Base-by-base conservation (phyloP, 92 coral and sea anemone genomes). In the Heteractis magnifica region DNA sequence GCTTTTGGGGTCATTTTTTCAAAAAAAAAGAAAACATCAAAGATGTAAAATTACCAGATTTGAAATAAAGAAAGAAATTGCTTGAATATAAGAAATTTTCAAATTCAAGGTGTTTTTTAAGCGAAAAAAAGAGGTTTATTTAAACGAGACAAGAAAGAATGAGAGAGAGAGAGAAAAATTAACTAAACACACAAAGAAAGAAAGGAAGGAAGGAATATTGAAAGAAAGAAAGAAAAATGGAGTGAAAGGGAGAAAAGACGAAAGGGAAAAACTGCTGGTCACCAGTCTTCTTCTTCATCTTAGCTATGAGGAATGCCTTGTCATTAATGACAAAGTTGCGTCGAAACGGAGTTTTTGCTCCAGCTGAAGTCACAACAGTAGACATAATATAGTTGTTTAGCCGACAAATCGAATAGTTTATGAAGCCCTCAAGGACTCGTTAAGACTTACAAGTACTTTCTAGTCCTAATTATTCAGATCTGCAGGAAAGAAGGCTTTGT, bases 241-340 rank as follows among this genome's bases (percentile, higher is more conserved):
- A 15, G 15, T 13, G 18, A 19, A 59, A 14, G 13, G n/a, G 3
- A 59, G 20, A 5, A 12, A 18, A 8, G n/a, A 12, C 15, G 23
- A 26, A 26, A 68, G 5, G 23, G 18, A 23, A 20, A 1, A 68
- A 68, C 20, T 8, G 14, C 14, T 26, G 16, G 44, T 7, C 23
- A 68, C 73, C 73, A 68, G 73, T 68, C 72, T 23, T 44, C 41
- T 26, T n/a, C 49, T 7, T 20, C 11, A 23, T 20, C 12, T 6
- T 9, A 68, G 6, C 73, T 68, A 68, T 50, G 73, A 68, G 73
- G 73, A 68, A 68, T 26, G 73, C 73, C 73, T 68, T 68, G 48
- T 26, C 49, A 68, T 68, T 20, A 68, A n/a, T 13, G 73, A 68
- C 73, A 68, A 62, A 62, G 73, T 68, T 23, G 20, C 10, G 73